Base-by-base conservation (phyloP, 2,888 invertebrate species). In the Diloba caeruleocephala region DNA sequence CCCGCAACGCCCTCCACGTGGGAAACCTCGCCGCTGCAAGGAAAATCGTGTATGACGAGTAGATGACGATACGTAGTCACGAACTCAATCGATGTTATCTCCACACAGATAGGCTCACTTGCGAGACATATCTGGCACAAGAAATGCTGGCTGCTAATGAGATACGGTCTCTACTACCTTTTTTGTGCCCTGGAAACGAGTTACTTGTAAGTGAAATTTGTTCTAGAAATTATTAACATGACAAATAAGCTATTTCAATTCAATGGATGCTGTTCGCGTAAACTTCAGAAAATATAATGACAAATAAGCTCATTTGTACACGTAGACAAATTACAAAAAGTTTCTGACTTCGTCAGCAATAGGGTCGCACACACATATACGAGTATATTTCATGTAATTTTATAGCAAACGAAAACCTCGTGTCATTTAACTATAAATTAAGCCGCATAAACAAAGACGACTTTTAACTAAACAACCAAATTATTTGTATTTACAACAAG, bases 1-100 rank as follows among this genome's bases (percentile, higher is more conserved):
- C 84, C 85, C 86, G 83, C 88, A 14, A 34, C 84, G 84, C 84
- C 84, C 86, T 82, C 89, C 81, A 86, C 85, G 87, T 85, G 87
- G 84, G 87, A 86, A 87, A 79, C 70, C 79, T 52, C 31, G 15
- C 48, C 51, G 46, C 50, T 59, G 42, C 50, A 45, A 68, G 55
- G 58, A 66, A 76, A 68, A 69, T 50, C 46, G 34, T 51, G 15
- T 60, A 63, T 64, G 59, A 68, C 55, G 57, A 38, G 32, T 26
- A 33, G 39, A 52, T 65, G 54, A 59, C 26, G 37, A 63, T 38
- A 37, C 28, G 8, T 25, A 34, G 29, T 48, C 55, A 49, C 38
- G 37, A 49, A 53, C 37, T 37, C 34, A 50, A 41, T 37, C 25
- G 41, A 54, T 56, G 23, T 48, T 60, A 68, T 69, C 69, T 39